Evolutionary conservation across 2,888 invertebrate genomes (phyloP).

Genomic region (Macrosoma leucophasiata): DNA sequence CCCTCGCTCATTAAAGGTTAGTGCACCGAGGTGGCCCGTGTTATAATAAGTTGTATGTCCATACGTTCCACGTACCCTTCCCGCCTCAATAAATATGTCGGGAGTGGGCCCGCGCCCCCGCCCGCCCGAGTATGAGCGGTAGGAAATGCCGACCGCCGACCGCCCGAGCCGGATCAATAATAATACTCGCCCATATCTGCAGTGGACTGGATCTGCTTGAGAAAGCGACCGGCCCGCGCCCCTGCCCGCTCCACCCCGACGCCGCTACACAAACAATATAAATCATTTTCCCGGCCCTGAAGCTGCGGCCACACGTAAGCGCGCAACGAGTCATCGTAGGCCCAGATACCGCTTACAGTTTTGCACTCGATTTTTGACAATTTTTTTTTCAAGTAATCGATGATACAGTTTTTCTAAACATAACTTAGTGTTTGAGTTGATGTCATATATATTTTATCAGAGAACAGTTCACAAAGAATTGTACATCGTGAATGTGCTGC

Average conservation of each 20-base stretch:
- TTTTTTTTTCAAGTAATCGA: no score
- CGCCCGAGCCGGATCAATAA: constrained; percentile 71
- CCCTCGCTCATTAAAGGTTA: constrained; percentile 63
- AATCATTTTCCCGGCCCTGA: constrained; percentile 67
- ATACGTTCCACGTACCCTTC: constrained; percentile 43
- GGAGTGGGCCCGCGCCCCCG: constrained; percentile 41
- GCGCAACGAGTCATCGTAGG: constrained; percentile 29
- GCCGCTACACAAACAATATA: constrained; percentile 70
- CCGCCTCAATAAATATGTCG: constrained; percentile 66
- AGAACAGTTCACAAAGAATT: no score
- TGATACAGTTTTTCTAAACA: no score
- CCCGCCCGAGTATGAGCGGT: constrained; percentile 64
- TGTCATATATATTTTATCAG: no score
- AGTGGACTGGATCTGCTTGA: constrained; percentile 73
- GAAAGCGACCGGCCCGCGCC: constrained; percentile 48
- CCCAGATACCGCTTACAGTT: no score
- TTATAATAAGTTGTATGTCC: constrained; percentile 64
- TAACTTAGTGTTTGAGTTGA: no score
- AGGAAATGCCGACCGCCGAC: constrained; percentile 61
- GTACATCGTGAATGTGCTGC: no score
- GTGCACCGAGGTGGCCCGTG: constrained; percentile 54
- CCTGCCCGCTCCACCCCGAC: constrained; percentile 32
- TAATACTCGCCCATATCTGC: constrained; percentile 75
- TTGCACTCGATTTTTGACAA: no score
- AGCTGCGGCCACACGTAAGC: constrained; percentile 51